phyloP scores from a whole-genome alignment of 1,140 invertebrate genomes.

The Thaumatotibia leucotreta region DNA sequence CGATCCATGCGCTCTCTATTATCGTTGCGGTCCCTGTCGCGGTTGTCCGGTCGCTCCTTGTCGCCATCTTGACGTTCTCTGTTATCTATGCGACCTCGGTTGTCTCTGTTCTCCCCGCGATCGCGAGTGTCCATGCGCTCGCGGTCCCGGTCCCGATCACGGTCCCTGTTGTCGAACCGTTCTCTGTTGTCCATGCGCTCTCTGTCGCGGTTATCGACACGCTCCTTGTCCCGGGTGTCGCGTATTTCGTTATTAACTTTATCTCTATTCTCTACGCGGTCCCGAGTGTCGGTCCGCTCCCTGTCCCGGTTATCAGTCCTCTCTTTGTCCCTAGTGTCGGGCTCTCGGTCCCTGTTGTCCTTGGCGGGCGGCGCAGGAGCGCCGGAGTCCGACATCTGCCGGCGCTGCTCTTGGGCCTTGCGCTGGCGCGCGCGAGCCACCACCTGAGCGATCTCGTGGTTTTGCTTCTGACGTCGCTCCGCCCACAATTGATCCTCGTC shows the following conservation, averaged over 20 bases:
- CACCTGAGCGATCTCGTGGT: conserved; percentile 82
- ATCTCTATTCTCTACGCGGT: conserved; percentile 44
- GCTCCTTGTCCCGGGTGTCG: conserved; percentile 54
- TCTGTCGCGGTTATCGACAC: conserved; percentile 52
- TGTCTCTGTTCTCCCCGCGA: conserved; percentile 37
- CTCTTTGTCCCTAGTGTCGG: conserved; percentile 51
- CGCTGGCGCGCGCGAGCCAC: conserved; percentile 86
- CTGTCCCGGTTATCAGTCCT: conserved; percentile 27
- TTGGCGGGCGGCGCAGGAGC: conserved; percentile 32
- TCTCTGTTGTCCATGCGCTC: conserved; percentile 51
- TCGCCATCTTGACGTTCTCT: conserved; percentile 53
- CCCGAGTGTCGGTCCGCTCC: conserved; percentile 38
- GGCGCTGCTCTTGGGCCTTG: conserved; percentile 89
- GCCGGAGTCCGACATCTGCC: conserved; percentile 59
- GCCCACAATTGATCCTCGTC: conserved; percentile 87
- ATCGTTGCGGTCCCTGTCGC: conserved; percentile 40
- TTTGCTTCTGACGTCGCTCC: conserved; percentile 81
- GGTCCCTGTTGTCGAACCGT: conserved; percentile 43
- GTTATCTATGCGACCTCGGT: conserved; percentile 50
- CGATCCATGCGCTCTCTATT: conserved; percentile 35
- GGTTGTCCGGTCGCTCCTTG: conserved; percentile 49
- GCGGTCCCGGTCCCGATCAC: conserved; percentile 45
- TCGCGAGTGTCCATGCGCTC: conserved; percentile 33
- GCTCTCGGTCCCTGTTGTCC: conserved; percentile 61
- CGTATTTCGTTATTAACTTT: conserved; percentile 46